phyloP scores from a whole-genome alignment of 2,888 invertebrate species.

The Conchocele bisecta region DNA sequence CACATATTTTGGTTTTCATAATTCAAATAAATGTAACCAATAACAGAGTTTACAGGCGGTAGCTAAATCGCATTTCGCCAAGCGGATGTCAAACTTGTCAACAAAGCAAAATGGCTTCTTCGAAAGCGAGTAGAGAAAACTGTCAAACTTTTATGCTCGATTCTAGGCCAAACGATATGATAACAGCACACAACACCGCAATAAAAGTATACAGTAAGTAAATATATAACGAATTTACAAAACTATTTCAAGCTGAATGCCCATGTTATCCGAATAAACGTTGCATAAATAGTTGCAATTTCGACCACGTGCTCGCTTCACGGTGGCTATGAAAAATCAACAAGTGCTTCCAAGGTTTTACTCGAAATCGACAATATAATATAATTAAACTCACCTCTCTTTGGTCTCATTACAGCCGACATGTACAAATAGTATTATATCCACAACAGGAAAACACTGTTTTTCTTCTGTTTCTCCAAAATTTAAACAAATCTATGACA shows the following conservation, averaged over 20 bases:
- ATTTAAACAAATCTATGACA: background rate
- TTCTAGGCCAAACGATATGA: background rate
- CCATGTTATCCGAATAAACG: background rate
- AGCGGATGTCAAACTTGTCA: no score
- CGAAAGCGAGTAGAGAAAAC: background rate
- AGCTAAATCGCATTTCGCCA: no score
- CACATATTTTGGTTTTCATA: background rate
- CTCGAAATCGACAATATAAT: slow-evolving; percentile 15
- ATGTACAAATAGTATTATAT: slow-evolving; percentile 17
- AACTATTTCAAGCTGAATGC: no score
- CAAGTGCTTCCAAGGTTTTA: slow-evolving; percentile 41
- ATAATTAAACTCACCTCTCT: slow-evolving; percentile 61
- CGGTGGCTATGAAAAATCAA: slow-evolving; percentile 38
- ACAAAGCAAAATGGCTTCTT: slow-evolving; percentile 11
- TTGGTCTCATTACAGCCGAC: slow-evolving; percentile 58
- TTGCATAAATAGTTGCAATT: background rate
- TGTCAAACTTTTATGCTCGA: background rate
- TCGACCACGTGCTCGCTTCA: slow-evolving; percentile 47
- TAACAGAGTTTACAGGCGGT: background rate
- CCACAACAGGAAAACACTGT: slow-evolving; percentile 1
- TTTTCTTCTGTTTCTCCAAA: background rate
- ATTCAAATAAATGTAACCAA: background rate
- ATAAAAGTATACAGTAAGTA: background rate
- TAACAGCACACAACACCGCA: background rate
- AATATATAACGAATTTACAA: background rate